These are phyloP conservation scores for Acestrorhynchus altus DNA, from an alignment of 2,797 vertebrate species.

Conservation along the genomic window DNA sequence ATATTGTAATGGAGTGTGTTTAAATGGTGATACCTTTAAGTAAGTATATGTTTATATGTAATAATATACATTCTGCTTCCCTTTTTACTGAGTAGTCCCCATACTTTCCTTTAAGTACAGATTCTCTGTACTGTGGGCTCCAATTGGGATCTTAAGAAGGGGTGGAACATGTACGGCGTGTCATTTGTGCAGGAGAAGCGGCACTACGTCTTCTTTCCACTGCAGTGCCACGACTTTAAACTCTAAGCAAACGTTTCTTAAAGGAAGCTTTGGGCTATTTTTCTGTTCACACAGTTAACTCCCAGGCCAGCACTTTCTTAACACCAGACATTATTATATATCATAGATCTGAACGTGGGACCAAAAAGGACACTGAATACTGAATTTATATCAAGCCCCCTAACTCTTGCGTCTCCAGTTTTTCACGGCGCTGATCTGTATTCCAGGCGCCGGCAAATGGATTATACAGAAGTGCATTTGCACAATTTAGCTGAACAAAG, in stretches of 20 bases:
- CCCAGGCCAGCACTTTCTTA: slow-evolving; percentile 35
- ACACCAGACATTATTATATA: slow-evolving; percentile 43
- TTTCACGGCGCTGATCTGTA: slow-evolving; percentile 69
- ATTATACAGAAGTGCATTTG: slow-evolving; percentile 70
- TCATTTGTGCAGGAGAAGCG: background rate
- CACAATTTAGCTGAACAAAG: slow-evolving; percentile 65
- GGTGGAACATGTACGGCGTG: no score
- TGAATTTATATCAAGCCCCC: slow-evolving; percentile 70
- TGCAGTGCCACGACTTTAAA: slow-evolving; percentile 1
- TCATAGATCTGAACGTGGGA: slow-evolving; percentile 51
- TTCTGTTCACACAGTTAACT: slow-evolving; percentile 4
- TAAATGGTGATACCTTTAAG: no score
- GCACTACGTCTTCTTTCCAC: background rate
- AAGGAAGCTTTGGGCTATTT: background rate
- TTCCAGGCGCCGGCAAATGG: slow-evolving; percentile 74
- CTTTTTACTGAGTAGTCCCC: no score
- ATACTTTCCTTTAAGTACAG: no score
- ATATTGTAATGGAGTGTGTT: no score
- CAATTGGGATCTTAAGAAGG: no score
- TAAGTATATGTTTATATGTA: no score
- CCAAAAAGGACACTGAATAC: slow-evolving; percentile 38
- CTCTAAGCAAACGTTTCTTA: background rate
- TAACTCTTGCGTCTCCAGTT: slow-evolving; percentile 57
- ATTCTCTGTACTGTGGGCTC: no score
- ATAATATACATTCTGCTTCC: no score